Evolutionary conservation across 2,888 invertebrate species (phyloP).

Genomic region (Gonocerus acuteangulatus): DNA sequence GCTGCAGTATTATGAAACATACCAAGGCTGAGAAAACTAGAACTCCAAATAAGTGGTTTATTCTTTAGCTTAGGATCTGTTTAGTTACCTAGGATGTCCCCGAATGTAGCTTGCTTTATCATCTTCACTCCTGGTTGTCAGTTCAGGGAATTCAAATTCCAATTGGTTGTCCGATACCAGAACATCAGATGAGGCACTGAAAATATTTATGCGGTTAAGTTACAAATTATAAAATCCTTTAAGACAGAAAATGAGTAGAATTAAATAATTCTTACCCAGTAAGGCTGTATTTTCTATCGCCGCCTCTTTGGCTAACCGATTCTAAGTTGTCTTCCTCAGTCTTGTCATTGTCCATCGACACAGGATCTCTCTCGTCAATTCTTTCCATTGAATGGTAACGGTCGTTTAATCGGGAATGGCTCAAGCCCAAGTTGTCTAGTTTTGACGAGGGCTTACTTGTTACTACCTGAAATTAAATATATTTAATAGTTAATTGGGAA

Average conservation of each 20-base stretch:
- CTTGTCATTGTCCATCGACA: slow-evolving; percentile 29
- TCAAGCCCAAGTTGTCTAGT: slow-evolving; percentile 67
- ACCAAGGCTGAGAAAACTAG: too few species aligned
- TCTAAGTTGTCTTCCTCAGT: slow-evolving; percentile 44
- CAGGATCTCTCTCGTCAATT: slow-evolving; percentile 43
- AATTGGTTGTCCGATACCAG: slow-evolving; percentile 45
- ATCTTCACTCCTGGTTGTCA: slow-evolving; percentile 48
- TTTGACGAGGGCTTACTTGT: slow-evolving; percentile 47
- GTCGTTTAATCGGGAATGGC: slow-evolving; percentile 78
- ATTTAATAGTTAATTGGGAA: neutral
- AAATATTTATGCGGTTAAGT: neutral
- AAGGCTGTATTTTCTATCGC: slow-evolving; percentile 45
- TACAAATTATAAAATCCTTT: neutral
- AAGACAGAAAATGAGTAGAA: neutral
- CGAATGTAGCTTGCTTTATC: slow-evolving; percentile 48
- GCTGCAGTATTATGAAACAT: too few species aligned
- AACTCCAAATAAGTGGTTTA: too few species aligned
- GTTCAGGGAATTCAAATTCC: slow-evolving; percentile 63
- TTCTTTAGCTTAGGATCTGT: too few species aligned
- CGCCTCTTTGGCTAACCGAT: slow-evolving; percentile 42
- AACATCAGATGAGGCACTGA: slow-evolving; percentile 41
- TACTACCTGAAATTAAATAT: neutral
- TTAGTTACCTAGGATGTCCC: slow-evolving; percentile 43
- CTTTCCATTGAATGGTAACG: slow-evolving; percentile 78
- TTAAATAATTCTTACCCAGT: slow-evolving; percentile 41